These are phyloP conservation scores for Epinephelus awoara DNA, from an alignment of 2,797 vertebrate genomes.

Conservation along the genomic window DNA sequence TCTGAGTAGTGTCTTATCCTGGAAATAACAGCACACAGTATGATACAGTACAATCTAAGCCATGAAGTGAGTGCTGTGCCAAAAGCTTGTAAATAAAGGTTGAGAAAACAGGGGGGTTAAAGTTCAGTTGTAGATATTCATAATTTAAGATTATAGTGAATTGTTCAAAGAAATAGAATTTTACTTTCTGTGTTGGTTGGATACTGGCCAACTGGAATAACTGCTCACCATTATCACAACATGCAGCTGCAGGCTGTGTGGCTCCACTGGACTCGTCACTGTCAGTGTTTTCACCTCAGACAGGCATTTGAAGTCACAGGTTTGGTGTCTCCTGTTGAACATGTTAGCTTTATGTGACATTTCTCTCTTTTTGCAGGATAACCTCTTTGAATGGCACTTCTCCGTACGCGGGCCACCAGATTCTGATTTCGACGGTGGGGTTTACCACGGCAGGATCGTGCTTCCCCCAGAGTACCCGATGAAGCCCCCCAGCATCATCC, in stretches of 20 bases:
- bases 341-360: neutral
- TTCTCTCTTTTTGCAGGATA: conserved; percentile 87
- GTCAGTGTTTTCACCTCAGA: neutral
- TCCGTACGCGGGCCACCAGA: conserved; percentile 97
- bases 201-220: neutral
- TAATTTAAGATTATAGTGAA: neutral
- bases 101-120: neutral
- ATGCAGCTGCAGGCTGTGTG: conserved; percentile 12
- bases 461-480: conserved; percentile 98
- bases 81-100: neutral
- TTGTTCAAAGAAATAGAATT: neutral
- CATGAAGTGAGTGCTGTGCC: neutral
- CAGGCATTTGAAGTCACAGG: neutral
- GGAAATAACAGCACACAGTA: no score
- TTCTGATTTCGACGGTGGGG: conserved; percentile 96
- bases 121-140: neutral
- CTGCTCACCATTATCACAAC: neutral
- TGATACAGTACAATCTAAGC: no score
- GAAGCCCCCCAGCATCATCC: conserved; percentile 99
- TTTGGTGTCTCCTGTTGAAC: neutral
- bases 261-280: neutral
- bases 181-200: neutral
- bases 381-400: conserved; percentile 99
- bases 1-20: no score
- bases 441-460: conserved; percentile 97